phyloP scores from a whole-genome alignment of 1,140 invertebrate genomes.

The Choristoneura fumiferana region DNA sequence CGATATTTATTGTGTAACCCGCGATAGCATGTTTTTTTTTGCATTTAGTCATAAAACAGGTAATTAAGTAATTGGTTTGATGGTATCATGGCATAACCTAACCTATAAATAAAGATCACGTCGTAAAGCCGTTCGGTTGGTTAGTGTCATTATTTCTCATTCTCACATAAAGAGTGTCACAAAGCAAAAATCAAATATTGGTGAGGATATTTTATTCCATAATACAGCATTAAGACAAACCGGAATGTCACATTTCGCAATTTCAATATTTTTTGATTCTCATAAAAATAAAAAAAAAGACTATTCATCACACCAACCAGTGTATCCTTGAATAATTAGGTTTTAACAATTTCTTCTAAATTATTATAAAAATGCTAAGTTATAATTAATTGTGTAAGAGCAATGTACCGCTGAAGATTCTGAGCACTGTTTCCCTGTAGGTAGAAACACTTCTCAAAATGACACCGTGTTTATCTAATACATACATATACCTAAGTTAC shows the following conservation, averaged over 20 bases:
- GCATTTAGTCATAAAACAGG: no score
- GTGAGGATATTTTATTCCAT: conserved; percentile 80
- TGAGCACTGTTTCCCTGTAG: conserved; percentile 54
- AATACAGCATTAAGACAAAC: conserved; percentile 80
- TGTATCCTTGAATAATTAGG: conserved; percentile 57
- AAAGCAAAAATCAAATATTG: conserved; percentile 63
- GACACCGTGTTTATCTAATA: conserved; percentile 65
- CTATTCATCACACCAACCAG: conserved; percentile 63
- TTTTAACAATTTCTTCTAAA: conserved; percentile 75
- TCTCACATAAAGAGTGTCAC: conserved; percentile 15
- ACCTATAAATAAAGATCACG: no score
- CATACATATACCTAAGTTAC: conserved; percentile 72
- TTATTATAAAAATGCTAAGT: conserved; percentile 77
- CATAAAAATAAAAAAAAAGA: conserved; percentile 70
- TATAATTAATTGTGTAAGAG: conserved; percentile 77
- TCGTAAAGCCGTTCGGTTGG: no score
- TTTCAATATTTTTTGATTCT: conserved; percentile 63
- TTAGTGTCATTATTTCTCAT: no score
- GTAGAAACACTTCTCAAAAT: conserved; percentile 58
- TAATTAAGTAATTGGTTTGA: no score
- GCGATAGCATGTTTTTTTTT: no score
- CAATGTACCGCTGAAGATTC: conserved; percentile 63
- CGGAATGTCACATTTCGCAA: conserved; percentile 78
- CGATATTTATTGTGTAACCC: no score
- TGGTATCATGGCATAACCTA: no score